These are phyloP conservation scores for Lutra lutra DNA, from an alignment of 2,797 vertebrate species.

Conservation along the genomic window DNA sequence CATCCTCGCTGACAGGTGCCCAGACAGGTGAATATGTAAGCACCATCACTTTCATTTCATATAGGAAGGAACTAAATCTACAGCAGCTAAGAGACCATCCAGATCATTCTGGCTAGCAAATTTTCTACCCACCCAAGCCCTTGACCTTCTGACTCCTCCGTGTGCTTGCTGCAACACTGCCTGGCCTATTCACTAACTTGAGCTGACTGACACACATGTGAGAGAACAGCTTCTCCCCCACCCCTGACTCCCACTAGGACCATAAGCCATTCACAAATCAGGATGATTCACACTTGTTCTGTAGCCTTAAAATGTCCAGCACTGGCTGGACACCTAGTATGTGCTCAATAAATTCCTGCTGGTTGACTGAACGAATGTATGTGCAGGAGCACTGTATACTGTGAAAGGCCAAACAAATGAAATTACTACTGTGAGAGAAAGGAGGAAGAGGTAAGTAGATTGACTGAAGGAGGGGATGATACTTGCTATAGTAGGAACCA, in stretches of 20 bases:
- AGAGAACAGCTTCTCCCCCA: background rate
- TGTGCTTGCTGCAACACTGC: background rate
- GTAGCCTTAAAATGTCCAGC: conserved; percentile 5
- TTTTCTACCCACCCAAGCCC: background rate
- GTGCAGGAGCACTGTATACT: background rate
- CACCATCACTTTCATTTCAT: conserved; percentile 1
- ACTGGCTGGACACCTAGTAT: background rate
- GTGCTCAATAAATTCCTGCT: conserved; percentile 10
- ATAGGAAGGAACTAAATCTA: conserved; percentile 44
- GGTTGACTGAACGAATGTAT: background rate
- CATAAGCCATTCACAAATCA: background rate
- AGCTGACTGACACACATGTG: background rate
- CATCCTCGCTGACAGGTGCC: background rate
- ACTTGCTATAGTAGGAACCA: background rate
- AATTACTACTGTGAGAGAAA: background rate
- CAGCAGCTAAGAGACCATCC: background rate
- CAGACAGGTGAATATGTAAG: background rate
- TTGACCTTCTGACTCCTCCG: background rate
- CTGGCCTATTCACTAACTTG: background rate
- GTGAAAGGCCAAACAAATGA: background rate
- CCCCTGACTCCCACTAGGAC: background rate
- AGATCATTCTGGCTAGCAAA: background rate
- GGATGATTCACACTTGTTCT: background rate
- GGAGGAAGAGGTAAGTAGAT: background rate
- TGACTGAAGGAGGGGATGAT: background rate